Evolutionary conservation across 2,113 vertebrate genomes (phyloP), one percentile per base, ranked within the genome.

Genomic region (Parotia lawesii): DNA sequence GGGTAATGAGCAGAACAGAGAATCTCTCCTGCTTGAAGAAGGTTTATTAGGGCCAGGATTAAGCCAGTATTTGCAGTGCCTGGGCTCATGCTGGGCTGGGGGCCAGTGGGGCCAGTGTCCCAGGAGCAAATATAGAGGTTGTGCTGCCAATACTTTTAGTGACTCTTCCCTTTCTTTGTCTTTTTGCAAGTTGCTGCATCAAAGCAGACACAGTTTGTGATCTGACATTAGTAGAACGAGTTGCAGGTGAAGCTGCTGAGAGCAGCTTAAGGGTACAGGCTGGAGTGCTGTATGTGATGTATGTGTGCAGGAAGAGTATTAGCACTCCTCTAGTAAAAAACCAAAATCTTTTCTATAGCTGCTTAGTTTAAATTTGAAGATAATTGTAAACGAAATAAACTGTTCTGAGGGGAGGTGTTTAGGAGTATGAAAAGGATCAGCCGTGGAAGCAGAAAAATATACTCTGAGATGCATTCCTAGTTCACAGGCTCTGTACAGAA

Each of bases 41-140:
- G 47, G 25, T 40, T 88, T 3, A 3, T 72, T 44, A 75, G 29
- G 35, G 27, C 66, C 44, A 50, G 44, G 48, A 56, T 85, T 78
- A 71, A 40, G 25, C 10, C 35, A n/a, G 44, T 23, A 27, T 62
- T 87, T 75, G 66, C 5, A 15, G 38, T 71, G 35, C 62, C 17
- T 37, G 18, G 20, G 18, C 38, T 75, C 3, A 0, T 18, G 19
- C 11, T 6, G 4, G 66, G 11, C 51, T 48, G 19, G 9, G 25
- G 10, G 7, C 1, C 3, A 48, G 16, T 0, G 1, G 15, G 15
- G 9, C 40, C 1, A 0, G 5, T 27, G 37, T 53, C 67, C 31
- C 22, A 48, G 65, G 42, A 70, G 27, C 4, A 8, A 75, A 61
- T 18, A 10, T 9, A 25, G 74, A 25, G 51, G 12, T 58, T 81